Percentiles rank a stretch among this genome's conserved stretches.
Conservation (phyloP, 2,797 vertebrate species). For the Aselliscus stoliczkanus region DNA sequence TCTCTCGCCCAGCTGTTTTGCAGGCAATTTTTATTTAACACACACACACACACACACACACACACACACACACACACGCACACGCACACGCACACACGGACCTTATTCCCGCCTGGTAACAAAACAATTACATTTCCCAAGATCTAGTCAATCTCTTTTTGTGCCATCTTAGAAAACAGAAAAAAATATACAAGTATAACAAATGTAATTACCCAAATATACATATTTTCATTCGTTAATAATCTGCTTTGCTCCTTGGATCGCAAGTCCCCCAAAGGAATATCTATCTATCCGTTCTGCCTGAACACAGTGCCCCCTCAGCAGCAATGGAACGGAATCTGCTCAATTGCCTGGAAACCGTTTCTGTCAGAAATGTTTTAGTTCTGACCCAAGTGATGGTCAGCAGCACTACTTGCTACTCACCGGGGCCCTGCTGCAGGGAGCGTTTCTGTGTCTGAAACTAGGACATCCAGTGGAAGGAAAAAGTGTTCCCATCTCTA, state of each 20-base stretch:
- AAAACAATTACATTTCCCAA: conserved; percentile 70
- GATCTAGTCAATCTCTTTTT: conserved; percentile 58
- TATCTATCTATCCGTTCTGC: neutral
- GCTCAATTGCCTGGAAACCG: conserved; percentile 27
- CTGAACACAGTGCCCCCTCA: neutral
- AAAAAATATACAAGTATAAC: conserved; percentile 5
- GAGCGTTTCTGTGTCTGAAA: neutral
- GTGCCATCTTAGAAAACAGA: conserved; percentile 19
- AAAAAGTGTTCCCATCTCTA: neutral
- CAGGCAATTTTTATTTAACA: conserved; percentile 78
- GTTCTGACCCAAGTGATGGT: neutral
- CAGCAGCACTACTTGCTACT: neutral
- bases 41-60: neutral
- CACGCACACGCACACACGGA: neutral
- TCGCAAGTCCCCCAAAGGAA: neutral
- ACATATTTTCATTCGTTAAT: neutral
- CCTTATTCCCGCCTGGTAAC: conserved; percentile 36
- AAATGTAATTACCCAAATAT: neutral
- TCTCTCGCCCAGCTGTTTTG: conserved; percentile 71
- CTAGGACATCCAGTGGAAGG: neutral
- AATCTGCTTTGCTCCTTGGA: neutral
- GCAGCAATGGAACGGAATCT: neutral
- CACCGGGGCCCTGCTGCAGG: neutral
- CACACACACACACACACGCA: neutral
- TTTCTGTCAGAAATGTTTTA: conserved; percentile 17